Conservation (phyloP, 1,140 invertebrate species). For the Cheumatopsyche charites region DNA sequence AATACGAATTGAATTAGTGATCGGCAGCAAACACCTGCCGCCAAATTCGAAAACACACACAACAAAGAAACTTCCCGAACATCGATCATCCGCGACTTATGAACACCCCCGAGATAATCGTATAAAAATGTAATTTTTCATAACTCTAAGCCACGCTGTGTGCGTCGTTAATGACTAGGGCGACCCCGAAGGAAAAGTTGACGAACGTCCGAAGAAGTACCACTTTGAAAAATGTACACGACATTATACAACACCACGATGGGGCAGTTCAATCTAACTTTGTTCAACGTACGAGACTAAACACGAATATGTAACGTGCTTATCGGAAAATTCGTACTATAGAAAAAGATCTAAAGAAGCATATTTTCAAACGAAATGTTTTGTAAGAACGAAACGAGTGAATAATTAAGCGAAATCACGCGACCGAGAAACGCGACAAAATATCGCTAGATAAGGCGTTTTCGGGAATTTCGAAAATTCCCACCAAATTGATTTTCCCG, state of each 20-base stretch:
- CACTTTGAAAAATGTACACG: background rate
- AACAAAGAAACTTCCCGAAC: constrained; percentile 10
- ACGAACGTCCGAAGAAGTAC: background rate
- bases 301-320: background rate
- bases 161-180: too few species aligned
- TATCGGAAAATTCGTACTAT: background rate
- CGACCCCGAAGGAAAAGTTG: background rate
- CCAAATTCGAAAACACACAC: constrained; percentile 26
- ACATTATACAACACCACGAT: background rate
- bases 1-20: constrained; percentile 22
- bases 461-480: background rate
- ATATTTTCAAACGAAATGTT: background rate
- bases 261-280: constrained; percentile 21
- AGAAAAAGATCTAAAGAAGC: background rate
- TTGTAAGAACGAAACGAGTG: background rate
- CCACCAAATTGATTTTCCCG: background rate
- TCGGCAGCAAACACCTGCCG: constrained; percentile 25
- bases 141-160: too few species aligned
- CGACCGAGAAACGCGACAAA: background rate
- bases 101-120: too few species aligned
- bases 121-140: too few species aligned
- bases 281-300: background rate
- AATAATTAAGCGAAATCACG: constrained; percentile 4
- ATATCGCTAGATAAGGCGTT: background rate
- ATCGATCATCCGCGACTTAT: constrained; percentile 8